Evolutionary conservation across 2,888 invertebrate species (phyloP).

Genomic region (Steinernema hermaphroditum): DNA sequence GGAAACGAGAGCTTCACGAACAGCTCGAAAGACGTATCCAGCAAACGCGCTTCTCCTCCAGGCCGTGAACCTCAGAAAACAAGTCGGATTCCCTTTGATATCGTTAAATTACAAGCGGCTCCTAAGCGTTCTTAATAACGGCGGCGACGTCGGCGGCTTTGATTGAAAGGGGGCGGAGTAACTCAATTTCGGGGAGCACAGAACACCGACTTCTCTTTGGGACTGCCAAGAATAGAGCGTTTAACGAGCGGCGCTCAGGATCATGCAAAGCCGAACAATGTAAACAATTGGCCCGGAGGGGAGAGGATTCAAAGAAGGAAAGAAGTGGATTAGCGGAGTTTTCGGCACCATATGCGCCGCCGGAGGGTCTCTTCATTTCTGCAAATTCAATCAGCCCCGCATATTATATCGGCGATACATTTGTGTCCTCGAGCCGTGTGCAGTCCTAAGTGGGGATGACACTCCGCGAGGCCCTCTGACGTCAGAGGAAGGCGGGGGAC

Average conservation of each 20-base stretch:
- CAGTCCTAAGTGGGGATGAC: constrained; percentile 8
- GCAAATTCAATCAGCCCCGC: constrained; percentile 10
- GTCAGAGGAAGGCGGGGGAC: not conserved
- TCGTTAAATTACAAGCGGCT: not conserved
- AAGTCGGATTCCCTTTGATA: too few relatives aligned
- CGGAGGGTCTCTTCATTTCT: constrained; percentile 10
- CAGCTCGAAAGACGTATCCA: too few relatives aligned
- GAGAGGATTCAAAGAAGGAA: not conserved
- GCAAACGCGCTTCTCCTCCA: too few relatives aligned
- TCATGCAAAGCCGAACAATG: constrained; percentile 22
- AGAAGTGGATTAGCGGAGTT: constrained; percentile 7
- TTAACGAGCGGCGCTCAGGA: constrained; percentile 23
- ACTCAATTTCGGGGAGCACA: constrained; percentile 11
- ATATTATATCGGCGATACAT: constrained; percentile 14
- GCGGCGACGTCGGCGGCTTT: not conserved
- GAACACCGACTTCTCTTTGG: not conserved
- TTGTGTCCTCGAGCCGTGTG: constrained; percentile 9
- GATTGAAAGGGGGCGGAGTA: constrained; percentile 13
- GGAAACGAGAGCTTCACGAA: too few relatives aligned
- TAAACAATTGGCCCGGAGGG: constrained; percentile 16
- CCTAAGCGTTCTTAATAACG: not conserved
- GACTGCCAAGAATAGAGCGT: constrained; percentile 16
- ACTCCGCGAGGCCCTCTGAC: not conserved
- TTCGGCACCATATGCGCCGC: not conserved
- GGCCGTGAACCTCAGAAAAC: constrained; percentile 1